Evolutionary conservation across 1,140 invertebrate genomes (phyloP), one percentile per base, ranked within the genome.

Genomic region (Brachionus koreanus): DNA sequence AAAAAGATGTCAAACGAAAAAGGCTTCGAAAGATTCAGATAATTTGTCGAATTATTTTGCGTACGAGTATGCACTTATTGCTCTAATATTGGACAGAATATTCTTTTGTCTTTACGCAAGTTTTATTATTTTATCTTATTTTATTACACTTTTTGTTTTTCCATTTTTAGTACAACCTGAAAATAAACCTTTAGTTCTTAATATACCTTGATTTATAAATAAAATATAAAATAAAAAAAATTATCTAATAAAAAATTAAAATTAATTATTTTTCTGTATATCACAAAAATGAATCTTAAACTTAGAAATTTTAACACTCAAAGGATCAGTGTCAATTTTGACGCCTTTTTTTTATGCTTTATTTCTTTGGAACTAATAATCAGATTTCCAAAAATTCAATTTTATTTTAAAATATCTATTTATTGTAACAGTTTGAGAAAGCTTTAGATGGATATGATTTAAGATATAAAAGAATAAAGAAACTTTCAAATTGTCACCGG

Each of bases 91-190:
- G 19, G 69, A 74, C n/a, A 74, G 69, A 74, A 43, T 74, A 25
- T 74, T 74, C 46, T 74, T 74, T 74, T 74, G 42, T 12, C 13
- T 74, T 3, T 74, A 74, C 19, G 42, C 69, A 19, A 46, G 69
- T 5, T 74, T 74, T 74, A 74, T 43, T 49, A 9, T 74, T 25
- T 43, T 46, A 16, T 74, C 69, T 46, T 74, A 74, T 74, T 74
- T 74, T 12, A 74, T 46, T 4, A 74, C 69, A 5, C 23, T 74
- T 5, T 29, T 25, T 46, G 23, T 74, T 25, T 74, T 74, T 46
- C 69, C 69, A 19, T 46, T 46, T 74, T 46, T 74, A 74, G 42
- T 74, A n/a, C 69, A 74, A 16, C 16, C 65, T 39, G 5, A 33
- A 7, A 69, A 33, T 10, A 69, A 69, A 10, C 37, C 65, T 2